Conservation (phyloP, 2,797 vertebrate species). For the Bovichtus variegatus region DNA sequence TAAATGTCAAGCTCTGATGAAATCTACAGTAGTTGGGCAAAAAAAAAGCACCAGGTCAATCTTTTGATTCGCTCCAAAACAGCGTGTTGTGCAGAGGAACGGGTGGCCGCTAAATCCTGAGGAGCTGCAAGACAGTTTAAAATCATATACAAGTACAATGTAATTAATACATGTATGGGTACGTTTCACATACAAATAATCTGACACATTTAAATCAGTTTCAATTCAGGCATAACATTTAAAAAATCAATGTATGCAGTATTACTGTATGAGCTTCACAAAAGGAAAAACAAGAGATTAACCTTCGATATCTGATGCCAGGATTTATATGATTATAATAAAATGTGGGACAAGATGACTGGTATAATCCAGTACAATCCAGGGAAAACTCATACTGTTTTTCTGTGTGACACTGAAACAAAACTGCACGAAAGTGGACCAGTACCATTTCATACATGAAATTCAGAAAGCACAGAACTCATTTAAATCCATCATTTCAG, state of each 20-base stretch:
- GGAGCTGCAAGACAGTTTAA: conserved; percentile 46
- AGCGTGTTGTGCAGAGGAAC: not conserved
- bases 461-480: not conserved
- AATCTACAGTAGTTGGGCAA: not conserved
- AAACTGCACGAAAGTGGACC: not conserved
- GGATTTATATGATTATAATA: conserved; percentile 57
- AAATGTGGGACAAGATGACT: conserved; percentile 62
- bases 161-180: not conserved
- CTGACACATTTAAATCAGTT: not conserved
- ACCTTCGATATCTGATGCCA: conserved; percentile 48
- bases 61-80: conserved; percentile 11
- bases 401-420: not conserved
- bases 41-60: conserved; percentile 4
- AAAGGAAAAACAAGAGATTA: conserved; percentile 66
- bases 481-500: not conserved
- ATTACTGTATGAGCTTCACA: conserved; percentile 6
- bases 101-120: not conserved
- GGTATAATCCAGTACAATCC: conserved; percentile 66
- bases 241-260: not conserved
- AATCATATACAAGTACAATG: not conserved
- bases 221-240: not conserved
- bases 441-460: not conserved
- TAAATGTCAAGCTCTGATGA: not conserved
- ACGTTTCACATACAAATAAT: not conserved
- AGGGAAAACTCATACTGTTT: conserved; percentile 18